A percentile compares a stretch with the other conserved stretches of the same genome.
Evolutionary conservation across 64 coral and sea anemone genomes (phyloP).

Genomic region (Orbicella faveolata): DNA sequence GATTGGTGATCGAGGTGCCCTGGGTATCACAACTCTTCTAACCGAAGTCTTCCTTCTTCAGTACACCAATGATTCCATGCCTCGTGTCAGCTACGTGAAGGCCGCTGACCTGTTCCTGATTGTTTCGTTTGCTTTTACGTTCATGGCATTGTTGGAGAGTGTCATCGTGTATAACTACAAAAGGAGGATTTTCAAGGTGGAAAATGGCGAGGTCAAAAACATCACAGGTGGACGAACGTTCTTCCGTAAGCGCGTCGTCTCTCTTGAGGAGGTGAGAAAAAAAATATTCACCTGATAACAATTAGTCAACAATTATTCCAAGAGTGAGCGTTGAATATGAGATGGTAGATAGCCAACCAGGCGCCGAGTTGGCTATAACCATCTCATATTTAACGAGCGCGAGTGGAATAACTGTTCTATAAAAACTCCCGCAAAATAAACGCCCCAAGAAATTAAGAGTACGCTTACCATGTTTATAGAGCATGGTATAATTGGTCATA

Average conservation of each 20-base stretch:
- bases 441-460: no score
- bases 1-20: conserved; percentile 68
- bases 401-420: no score
- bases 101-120: conserved; percentile 71
- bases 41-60: conserved; percentile 64
- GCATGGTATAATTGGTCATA: no score
- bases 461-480: no score
- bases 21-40: conserved; percentile 63
- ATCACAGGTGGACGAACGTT: background rate
- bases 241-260: background rate
- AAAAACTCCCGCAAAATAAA: no score
- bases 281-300: background rate
- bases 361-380: no score
- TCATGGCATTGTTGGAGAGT: conserved; percentile 62
- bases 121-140: conserved; percentile 56
- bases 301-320: background rate
- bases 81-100: conserved; percentile 73
- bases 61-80: conserved; percentile 63
- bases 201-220: background rate
- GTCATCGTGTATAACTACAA: conserved; percentile 61
- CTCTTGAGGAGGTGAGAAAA: background rate
- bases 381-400: no score
- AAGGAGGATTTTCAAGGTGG: background rate
- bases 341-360: no score
- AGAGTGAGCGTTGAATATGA: no score